Evolutionary conservation across 1,140 invertebrate species (phyloP).

Genomic region (Onthophagus taurus): DNA sequence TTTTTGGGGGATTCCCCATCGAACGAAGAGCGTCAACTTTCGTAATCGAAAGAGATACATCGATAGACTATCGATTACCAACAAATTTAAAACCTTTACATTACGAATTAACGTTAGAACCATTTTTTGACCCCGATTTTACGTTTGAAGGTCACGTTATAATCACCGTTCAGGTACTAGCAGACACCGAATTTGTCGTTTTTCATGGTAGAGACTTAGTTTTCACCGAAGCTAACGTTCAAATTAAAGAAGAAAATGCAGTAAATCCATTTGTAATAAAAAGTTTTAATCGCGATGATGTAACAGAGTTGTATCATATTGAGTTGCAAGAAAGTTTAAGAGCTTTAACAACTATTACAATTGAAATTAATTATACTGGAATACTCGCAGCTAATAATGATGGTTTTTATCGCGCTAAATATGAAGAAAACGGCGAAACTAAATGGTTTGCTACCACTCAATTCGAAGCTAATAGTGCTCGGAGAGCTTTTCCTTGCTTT

Average conservation of each 20-base stretch:
- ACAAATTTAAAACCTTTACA: not conserved
- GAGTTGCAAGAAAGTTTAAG: not conserved
- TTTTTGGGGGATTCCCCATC: too few relatives aligned
- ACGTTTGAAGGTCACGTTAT: not conserved
- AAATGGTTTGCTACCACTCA: conserved; percentile 11
- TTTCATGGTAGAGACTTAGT: not conserved
- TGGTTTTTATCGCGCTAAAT: not conserved
- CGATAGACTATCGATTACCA: not conserved
- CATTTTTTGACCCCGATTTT: not conserved
- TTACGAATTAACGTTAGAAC: not conserved
- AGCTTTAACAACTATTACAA: not conserved
- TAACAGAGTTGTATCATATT: not conserved
- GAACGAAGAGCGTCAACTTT: not conserved
- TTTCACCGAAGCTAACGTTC: not conserved
- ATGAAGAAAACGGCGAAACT: not conserved
- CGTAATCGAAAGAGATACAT: not conserved
- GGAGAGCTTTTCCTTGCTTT: conserved; percentile 10
- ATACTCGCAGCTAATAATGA: not conserved
- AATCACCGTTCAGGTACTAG: not conserved
- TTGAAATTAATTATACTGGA: not conserved
- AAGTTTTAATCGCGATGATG: not conserved
- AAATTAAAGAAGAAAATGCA: not conserved
- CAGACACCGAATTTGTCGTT: not conserved
- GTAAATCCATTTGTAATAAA: not conserved
- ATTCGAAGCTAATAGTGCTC: conserved; percentile 7